Base-by-base conservation (phyloP, 2,888 invertebrate genomes). In the Amaurobius ferox region DNA sequence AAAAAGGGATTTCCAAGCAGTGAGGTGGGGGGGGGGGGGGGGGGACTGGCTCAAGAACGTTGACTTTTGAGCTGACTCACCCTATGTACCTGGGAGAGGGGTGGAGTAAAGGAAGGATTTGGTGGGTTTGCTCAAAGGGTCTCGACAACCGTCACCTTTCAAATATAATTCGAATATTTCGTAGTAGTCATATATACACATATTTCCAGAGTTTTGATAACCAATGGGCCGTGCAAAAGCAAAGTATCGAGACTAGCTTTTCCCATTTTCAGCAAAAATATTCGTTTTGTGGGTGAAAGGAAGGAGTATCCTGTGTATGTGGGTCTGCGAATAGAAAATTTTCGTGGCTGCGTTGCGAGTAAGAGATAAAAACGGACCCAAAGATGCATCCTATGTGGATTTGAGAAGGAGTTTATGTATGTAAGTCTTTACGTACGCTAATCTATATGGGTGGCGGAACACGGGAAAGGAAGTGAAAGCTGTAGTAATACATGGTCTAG, bases 61-160 rank as follows among this genome's bases (percentile, higher is more conserved):
- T 73, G 80, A 74, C 80, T 80, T 77, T 77, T 72, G 66, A 55
- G 83, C 83, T 85, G 83, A 85, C 77, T 85, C 83, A 85, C 72
- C 83, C 74, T 30, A 19, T 29, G 67, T 71, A 72, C 67, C 78
- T 72, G 67, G 72, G 66, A 77, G 39, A 64, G 39, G 71, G 30
- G 44, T 32, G 32, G 30, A 55, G 44, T 2, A 28, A 61, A 39
- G 55, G 28, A 26, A 28, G 35, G 74, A 55, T 66, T 74, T 81
- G 66, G 72, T 28, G 23, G 23, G 83, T 85, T 85, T 85, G 83
- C 77, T 61, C 77, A 77, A 72, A 77, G 77, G 71, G 26, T 13
- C 19, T 16, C 68, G 35, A 48, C 48, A 64, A 64, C 29, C 55
- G 13, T 28, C 61, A 19, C 55, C 23, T 55, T 28, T 44, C 44